Conservation (phyloP, 2,888 invertebrate species). For the Raillietiella orientalis region DNA sequence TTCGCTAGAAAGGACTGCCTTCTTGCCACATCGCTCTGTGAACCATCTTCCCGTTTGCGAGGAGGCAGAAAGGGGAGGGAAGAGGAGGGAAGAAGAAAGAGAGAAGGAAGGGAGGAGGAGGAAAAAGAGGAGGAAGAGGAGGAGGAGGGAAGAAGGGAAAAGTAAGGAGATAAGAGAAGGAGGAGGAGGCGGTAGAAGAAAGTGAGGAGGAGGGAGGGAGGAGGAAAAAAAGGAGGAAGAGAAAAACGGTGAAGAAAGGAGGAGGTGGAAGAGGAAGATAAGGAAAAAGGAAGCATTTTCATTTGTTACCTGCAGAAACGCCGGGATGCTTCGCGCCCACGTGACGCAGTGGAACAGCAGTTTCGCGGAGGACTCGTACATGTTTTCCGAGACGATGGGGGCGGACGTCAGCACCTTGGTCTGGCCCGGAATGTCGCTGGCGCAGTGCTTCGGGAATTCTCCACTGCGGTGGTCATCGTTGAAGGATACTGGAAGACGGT, state of each 20-base stretch:
- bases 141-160: background rate
- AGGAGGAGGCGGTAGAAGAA: background rate
- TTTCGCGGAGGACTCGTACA: slow-evolving; percentile 25
- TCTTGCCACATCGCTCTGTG: too few species aligned
- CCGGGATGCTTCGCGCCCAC: slow-evolving; percentile 43
- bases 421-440: too few species aligned
- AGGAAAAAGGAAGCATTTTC: too few species aligned
- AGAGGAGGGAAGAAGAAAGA: too few species aligned
- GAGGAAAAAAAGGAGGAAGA: background rate
- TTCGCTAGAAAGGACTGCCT: too few species aligned
- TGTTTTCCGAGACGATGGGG: too few species aligned
- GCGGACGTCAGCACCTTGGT: too few species aligned
- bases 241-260: background rate
- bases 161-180: background rate
- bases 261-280: background rate
- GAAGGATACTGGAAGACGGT: too few species aligned
- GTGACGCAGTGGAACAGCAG: slow-evolving; percentile 38
- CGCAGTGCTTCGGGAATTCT: too few species aligned
- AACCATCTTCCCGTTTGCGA: too few species aligned
- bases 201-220: background rate
- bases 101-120: slow-evolving; percentile 1
- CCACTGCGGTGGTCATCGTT: too few species aligned
- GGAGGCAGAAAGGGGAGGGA: too few species aligned
- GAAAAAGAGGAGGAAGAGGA: slow-evolving; percentile 2
- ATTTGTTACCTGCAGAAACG: slow-evolving; percentile 34